Evolutionary conservation across 2,797 vertebrate genomes (phyloP), one percentile per base, ranked within the genome.

Genomic region (Yasuhikotakia modesta): DNA sequence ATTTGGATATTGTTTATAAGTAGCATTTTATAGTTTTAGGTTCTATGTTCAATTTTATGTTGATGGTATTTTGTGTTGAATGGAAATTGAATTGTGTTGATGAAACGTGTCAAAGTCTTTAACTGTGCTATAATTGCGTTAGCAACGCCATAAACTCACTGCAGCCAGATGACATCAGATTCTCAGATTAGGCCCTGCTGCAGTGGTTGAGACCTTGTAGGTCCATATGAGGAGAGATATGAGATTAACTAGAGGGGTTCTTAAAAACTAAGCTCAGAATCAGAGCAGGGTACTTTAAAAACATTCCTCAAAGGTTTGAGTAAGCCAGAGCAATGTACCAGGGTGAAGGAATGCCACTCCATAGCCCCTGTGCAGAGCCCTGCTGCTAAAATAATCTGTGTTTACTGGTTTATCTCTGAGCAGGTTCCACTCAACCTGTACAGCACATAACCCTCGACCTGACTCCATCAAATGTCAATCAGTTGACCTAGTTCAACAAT

Each of bases 191-290:
- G 45, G 30, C 66, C 66, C 17, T 14, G 1, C 21, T 72, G 48
- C 46, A 7, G 30, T 63, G 60, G 21, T 65, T 78, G 30, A 71
- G 22, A 80, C 70, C 58, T 45, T 69, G 19, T 14, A 73, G 57
- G 73, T 73, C 83, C 75, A 76, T 80, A 80, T 79, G 78, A 76
- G 72, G 75, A 79, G 79, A 81, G 65, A 67, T 78, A 66, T 73
- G 69, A 53, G 79, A 73, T 64, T 80, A 58, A 27, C 45, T 73
- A 53, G 32, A 65, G 61, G 39, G 55, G 63, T 81, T 60, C 60
- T 52, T 10, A 43, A 8, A 43, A 43, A 43, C 39, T 43, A 10
- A 43, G 8, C 39, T 11, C 58, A 67, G 73, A 48, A 74, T 46
- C 35, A 45, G 73, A 79, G 68, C 63, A 55, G 45, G 55, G 63